Conservation (phyloP, 2,113 vertebrate species). For the Cyphomyrus discorhynchus region DNA sequence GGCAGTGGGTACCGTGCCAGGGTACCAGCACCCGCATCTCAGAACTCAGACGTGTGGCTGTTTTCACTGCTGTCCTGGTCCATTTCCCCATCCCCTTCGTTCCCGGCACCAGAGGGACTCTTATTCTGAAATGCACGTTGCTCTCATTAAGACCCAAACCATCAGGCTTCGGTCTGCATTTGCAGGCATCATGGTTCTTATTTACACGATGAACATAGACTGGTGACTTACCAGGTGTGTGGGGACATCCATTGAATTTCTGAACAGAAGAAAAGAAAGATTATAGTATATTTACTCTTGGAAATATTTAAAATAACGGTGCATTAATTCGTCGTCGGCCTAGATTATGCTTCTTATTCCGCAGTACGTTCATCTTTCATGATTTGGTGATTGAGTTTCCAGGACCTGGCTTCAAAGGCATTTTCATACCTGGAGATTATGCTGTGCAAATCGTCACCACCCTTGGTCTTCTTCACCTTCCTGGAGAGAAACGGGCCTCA, state of each 20-base stretch:
- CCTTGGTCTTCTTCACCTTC: slow-evolving; percentile 16
- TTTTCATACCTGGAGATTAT: slow-evolving; percentile 23
- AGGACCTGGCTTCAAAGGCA: not conserved
- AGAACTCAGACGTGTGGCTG: slow-evolving; percentile 7
- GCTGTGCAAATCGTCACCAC: not conserved
- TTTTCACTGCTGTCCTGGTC: not conserved
- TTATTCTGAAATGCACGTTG: not conserved
- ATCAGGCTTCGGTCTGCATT: not conserved
- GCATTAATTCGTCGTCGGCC: not conserved
- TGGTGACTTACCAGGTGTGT: not conserved
- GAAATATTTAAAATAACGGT: not conserved
- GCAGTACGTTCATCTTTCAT: not conserved
- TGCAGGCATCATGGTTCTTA: not conserved
- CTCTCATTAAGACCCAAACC: not conserved
- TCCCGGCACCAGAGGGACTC: not conserved
- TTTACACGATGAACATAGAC: not conserved
- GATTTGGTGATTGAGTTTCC: not conserved
- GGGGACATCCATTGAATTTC: not conserved
- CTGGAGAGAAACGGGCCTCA: slow-evolving; percentile 21
- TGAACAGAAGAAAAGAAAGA: not conserved
- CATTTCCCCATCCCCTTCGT: not conserved
- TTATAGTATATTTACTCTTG: not conserved
- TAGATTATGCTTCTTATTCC: not conserved
- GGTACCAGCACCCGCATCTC: not conserved
- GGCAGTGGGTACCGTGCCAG: too few species aligned